Percentiles rank a stretch among this genome's conserved stretches.
Evolutionary conservation across 2,888 invertebrate species (phyloP).

Genomic region (Drosophila siamana): DNA sequence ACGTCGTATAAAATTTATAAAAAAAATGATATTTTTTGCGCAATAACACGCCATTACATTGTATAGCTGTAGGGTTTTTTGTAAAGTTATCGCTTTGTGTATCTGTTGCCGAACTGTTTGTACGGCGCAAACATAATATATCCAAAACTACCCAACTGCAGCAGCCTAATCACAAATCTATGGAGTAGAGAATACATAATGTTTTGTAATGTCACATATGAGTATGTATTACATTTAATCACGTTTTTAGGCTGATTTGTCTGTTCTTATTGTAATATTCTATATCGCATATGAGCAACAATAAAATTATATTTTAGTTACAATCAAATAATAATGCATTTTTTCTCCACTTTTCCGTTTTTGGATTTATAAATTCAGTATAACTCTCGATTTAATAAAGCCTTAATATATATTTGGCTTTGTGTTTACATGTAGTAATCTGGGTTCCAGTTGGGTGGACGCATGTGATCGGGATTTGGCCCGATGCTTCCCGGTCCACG

Average conservation of each 20-base stretch:
- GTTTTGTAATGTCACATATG: constrained; percentile 32
- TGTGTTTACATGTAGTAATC: constrained; percentile 80
- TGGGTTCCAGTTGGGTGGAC: constrained; percentile 87
- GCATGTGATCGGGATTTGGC: constrained; percentile 90
- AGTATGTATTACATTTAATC: constrained; percentile 24
- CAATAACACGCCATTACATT: constrained; percentile 73
- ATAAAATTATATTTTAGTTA: constrained; percentile 62
- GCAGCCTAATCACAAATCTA: constrained; percentile 30
- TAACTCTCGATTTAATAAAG: constrained; percentile 47
- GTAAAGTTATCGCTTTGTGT: constrained; percentile 37
- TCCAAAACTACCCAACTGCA: constrained; percentile 21
- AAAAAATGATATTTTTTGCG: constrained; percentile 45
- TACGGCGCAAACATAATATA: constrained; percentile 3
- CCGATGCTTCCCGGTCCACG: constrained; percentile 80
- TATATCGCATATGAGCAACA: constrained; percentile 59
- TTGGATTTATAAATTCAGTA: constrained; percentile 13
- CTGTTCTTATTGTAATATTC: constrained; percentile 62
- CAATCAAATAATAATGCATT: constrained; percentile 29
- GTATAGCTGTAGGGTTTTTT: constrained; percentile 57
- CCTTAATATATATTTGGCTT: not conserved
- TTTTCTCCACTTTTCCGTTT: constrained; percentile 2
- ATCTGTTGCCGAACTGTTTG: constrained; percentile 26
- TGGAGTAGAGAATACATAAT: constrained; percentile 20
- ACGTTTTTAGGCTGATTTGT: constrained; percentile 59
- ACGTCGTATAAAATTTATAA: constrained; percentile 23